Percentiles rank a stretch among this genome's conserved stretches.
phyloP scores from a whole-genome alignment of 2,888 invertebrate genomes.

The Acholoe squamosa region DNA sequence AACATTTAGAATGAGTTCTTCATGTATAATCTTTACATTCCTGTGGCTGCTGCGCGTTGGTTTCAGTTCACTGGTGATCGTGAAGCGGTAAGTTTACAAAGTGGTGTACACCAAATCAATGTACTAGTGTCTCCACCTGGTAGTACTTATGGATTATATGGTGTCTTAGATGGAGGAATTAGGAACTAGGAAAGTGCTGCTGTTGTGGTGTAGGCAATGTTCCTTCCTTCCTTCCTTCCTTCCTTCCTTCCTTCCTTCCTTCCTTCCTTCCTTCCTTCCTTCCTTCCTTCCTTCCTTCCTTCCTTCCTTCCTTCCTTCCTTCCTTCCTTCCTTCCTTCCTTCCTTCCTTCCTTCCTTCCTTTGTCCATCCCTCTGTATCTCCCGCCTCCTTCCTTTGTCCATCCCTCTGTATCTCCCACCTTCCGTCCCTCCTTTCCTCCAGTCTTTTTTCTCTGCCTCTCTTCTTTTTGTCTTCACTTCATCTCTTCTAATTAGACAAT shows the following conservation, averaged over 20 bases:
- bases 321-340: conserved; percentile 59
- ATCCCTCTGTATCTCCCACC: neutral
- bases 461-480: neutral
- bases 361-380: neutral
- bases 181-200: too few relatives aligned
- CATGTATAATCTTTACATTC: too few relatives aligned
- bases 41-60: too few relatives aligned
- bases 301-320: conserved; percentile 63
- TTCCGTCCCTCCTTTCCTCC: conserved; percentile 34
- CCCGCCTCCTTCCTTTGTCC: neutral
- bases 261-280: conserved; percentile 56
- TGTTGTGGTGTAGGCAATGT: too few relatives aligned
- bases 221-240: conserved; percentile 41
- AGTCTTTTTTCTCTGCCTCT: neutral
- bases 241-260: conserved; percentile 45
- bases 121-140: too few relatives aligned
- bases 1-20: too few relatives aligned
- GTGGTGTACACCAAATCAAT: neutral
- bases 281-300: conserved; percentile 63
- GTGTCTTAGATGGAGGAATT: too few relatives aligned
- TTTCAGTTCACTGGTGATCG: too few relatives aligned
- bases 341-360: neutral
- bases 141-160: too few relatives aligned
- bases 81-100: too few relatives aligned
- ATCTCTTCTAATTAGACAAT: neutral